Base-by-base conservation (phyloP, 1,140 invertebrate species). In the Araneus ventricosus region DNA sequence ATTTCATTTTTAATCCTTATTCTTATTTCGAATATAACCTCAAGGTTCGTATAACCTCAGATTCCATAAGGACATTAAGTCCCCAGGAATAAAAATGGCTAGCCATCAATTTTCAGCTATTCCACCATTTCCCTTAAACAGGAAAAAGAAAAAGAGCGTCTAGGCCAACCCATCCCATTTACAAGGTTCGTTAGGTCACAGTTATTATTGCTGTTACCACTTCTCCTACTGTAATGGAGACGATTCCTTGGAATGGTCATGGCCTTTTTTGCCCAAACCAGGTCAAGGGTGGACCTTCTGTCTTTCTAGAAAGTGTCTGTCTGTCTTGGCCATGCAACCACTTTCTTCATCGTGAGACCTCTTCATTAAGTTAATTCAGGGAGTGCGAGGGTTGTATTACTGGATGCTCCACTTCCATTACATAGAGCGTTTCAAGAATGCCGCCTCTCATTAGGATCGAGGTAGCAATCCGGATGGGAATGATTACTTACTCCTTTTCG, bases 201-300 rank as follows among this genome's bases (percentile, higher is more conserved):
- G 30, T 37, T 75, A 75, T 37, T 75, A 37, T 75, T 75, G 34
- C 17, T 75, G 30, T 75, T 37, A 75, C 30, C 20, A 75, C 70
- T 34, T 63, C 20, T 75, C 37, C 20, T 20, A 37, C 27, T 75
- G 30, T 75, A 75, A 75, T 34, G 8, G 30, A 75, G 70, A 75
- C 27, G 70, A 37, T 75, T 52, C 70, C 70, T 75, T 75, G 70
- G 70, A 75, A 10, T 75, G 70, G 70, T 75, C 70, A 75, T 75
- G 70, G 70, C 70, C 70, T 30, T 75, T 75, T 75, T 30, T 20
- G 6, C 17, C 17, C 14, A 34, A 75, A 75, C 27, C 70, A 20
- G 70, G 70, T 34, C 70, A 75, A 75, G 70, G 30, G 70, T 75
- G 70, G 70, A 37, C 70, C 20, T 34, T 75, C 30, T 5, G 70